Evolutionary conservation across 2,113 vertebrate genomes (phyloP).

Genomic region (Heptranchias perlo): DNA sequence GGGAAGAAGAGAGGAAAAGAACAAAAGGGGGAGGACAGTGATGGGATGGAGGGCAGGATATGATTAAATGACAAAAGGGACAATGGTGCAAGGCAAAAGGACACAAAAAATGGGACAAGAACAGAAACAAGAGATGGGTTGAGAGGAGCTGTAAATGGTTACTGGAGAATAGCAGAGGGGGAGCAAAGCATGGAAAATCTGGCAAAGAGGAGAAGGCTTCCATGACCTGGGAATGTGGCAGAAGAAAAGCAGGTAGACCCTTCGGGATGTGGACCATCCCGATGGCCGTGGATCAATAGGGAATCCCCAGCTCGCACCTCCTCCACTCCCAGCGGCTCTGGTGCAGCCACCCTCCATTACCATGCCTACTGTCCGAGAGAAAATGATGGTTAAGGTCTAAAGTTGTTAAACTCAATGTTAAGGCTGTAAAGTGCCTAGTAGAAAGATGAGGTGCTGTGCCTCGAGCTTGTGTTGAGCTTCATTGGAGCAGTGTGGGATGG

Average conservation of each 20-base stretch:
- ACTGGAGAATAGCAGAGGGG: background rate
- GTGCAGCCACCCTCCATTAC: background rate
- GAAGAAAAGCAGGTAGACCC: background rate
- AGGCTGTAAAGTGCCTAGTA: background rate
- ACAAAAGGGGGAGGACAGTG: too few species aligned
- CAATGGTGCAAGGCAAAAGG: background rate
- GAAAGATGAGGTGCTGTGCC: background rate
- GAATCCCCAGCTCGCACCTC: background rate
- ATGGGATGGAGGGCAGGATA: too few species aligned
- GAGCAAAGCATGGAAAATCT: background rate
- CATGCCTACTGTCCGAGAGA: background rate
- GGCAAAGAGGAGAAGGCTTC: background rate
- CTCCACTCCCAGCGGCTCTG: too few species aligned
- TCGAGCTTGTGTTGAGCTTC: background rate
- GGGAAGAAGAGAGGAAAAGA: too few species aligned
- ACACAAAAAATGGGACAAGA: background rate
- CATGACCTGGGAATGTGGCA: background rate
- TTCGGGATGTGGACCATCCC: background rate
- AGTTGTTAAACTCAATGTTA: background rate
- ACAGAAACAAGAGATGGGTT: background rate
- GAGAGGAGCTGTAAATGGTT: background rate
- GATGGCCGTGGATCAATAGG: background rate
- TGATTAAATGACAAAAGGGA: too few species aligned
- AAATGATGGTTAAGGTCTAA: background rate
- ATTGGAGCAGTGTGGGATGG: too few species aligned